A percentile compares a stretch with the other conserved stretches of the same genome.
Conservation (phyloP, 2,113 vertebrate genomes). For the Tonatia bakeri region DNA sequence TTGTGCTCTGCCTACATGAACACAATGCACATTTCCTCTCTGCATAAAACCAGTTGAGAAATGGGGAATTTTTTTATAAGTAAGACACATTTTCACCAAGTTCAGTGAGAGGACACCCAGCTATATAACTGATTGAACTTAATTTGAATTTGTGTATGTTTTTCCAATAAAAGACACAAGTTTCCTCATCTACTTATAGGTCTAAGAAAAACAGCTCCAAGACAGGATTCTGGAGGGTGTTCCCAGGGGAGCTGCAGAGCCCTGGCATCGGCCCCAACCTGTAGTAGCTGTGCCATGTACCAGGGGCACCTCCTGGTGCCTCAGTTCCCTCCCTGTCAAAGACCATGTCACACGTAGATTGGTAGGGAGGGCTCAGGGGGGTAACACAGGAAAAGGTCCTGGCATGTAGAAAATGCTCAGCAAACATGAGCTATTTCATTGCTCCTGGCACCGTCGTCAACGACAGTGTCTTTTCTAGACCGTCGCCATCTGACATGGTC, state of each 20-base stretch:
- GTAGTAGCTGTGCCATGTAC: rapidly evolving
- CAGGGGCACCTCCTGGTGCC: too few relatives aligned
- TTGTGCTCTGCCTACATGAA: not conserved
- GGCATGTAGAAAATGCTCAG: rapidly evolving
- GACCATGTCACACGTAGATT: not conserved
- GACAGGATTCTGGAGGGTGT: not conserved
- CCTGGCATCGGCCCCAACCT: rapidly evolving
- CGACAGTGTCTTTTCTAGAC: not conserved
- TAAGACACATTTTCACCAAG: not conserved
- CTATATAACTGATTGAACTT: not conserved
- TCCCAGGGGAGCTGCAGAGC: rapidly evolving
- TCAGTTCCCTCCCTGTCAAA: not conserved
- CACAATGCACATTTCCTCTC: not conserved
- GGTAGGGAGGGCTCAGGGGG: too few relatives aligned
- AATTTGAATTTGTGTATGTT: not conserved
- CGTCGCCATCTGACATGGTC: rapidly evolving
- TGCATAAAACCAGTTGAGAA: not conserved
- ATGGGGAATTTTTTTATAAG: not conserved
- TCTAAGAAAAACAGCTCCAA: not conserved
- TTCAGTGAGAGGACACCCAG: not conserved
- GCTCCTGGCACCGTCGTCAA: not conserved
- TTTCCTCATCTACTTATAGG: not conserved
- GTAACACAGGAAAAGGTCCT: not conserved
- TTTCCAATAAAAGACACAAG: not conserved
- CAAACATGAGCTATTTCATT: not conserved